Evolutionary conservation across 2,888 invertebrate genomes (phyloP).

Genomic region (Epinotia ramella): DNA sequence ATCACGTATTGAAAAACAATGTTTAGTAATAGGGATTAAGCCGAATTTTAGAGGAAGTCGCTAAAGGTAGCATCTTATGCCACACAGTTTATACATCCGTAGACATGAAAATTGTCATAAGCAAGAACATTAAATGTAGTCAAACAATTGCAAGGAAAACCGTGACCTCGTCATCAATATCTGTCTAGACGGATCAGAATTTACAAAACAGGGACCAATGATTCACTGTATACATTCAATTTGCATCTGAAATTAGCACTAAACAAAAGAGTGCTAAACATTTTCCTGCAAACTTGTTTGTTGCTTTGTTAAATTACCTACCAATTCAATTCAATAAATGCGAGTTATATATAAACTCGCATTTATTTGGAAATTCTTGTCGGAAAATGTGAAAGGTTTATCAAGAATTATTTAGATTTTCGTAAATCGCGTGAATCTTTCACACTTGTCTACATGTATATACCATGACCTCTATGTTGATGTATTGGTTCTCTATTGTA

Average conservation of each 20-base stretch:
- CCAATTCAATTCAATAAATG: too few relatives aligned
- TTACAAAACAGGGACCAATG: slow-evolving; percentile 2
- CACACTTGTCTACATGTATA: too few relatives aligned
- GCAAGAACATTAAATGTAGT: not conserved
- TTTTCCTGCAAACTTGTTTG: slow-evolving; percentile 8
- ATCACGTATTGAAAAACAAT: too few relatives aligned
- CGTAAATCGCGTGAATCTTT: too few relatives aligned
- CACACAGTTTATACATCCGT: not conserved
- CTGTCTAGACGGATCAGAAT: slow-evolving; percentile 24
- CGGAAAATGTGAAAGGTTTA: not conserved
- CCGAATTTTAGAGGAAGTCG: not conserved
- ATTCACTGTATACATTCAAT: slow-evolving; percentile 31
- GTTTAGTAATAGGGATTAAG: too few relatives aligned
- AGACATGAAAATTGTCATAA: not conserved
- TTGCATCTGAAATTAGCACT: slow-evolving; percentile 35
- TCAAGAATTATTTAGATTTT: not conserved
- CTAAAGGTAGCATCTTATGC: not conserved
- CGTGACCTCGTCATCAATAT: slow-evolving; percentile 14
- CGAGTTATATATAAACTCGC: too few relatives aligned
- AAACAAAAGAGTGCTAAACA: slow-evolving; percentile 27
- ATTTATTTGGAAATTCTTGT: slow-evolving; percentile 4
- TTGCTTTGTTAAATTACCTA: slow-evolving; percentile 11
- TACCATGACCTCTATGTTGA: too few relatives aligned
- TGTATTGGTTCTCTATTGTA: too few relatives aligned
- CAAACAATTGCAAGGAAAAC: not conserved